Evolutionary conservation across 2,797 vertebrate species (phyloP).

Genomic region (Sciurus carolinensis): DNA sequence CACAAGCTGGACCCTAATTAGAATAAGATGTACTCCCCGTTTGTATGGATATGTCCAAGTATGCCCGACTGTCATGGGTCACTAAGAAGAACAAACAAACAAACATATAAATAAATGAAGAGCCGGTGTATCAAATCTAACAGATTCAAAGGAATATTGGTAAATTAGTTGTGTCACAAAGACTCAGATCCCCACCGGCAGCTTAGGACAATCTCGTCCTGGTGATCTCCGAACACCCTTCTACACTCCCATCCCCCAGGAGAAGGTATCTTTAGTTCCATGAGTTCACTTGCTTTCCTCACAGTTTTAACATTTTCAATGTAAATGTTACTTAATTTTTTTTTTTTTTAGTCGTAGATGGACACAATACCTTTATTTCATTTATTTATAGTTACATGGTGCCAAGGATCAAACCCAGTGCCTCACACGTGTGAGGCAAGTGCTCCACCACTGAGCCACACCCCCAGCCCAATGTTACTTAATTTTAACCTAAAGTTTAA

Average conservation of each 20-base stretch:
- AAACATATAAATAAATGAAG: no score
- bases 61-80: no score
- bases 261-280: neutral
- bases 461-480: neutral
- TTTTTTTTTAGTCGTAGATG: no score
- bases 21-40: no score
- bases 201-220: neutral
- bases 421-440: no score
- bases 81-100: no score
- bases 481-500: conserved; percentile 28
- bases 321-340: neutral
- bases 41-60: no score
- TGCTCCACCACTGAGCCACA: no score
- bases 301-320: neutral
- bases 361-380: no score
- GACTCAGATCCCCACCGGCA: neutral
- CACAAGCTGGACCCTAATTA: no score
- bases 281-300: neutral
- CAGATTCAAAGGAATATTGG: neutral
- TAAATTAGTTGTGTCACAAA: neutral
- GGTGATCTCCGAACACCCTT: accelerated
- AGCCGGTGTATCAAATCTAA: neutral
- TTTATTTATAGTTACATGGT: no score
- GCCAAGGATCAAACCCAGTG: no score
- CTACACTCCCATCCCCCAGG: accelerated